Conservation (phyloP, 92 coral and sea anemone species). For the Zoanthus sansibaricus region DNA sequence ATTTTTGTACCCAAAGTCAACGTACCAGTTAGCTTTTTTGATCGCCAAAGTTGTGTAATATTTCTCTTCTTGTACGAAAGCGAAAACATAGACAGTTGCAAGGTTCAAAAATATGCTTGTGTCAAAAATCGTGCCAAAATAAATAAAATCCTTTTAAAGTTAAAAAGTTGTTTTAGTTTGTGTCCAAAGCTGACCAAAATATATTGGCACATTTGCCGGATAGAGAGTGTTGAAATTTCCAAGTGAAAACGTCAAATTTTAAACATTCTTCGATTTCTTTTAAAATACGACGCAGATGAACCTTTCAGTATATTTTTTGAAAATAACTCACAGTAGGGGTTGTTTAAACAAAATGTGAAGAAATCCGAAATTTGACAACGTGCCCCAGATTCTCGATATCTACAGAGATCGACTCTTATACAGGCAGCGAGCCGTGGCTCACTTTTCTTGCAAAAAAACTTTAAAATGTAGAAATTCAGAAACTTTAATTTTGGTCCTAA, state of each 20-base stretch:
- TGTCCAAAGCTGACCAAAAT: background rate
- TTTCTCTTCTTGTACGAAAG: constrained; percentile 10
- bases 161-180: constrained; percentile 29
- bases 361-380: constrained; percentile 10
- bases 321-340: constrained; percentile 13
- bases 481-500: no score
- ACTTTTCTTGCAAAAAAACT: no score
- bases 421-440: no score
- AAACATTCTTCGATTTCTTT: constrained; percentile 11
- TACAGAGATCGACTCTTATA: background rate
- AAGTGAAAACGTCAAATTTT: constrained; percentile 13
- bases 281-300: constrained; percentile 12
- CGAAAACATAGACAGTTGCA: constrained; percentile 4
- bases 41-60: background rate
- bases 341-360: background rate
- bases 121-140: background rate
- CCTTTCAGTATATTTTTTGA: constrained; percentile 19
- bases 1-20: constrained; percentile 27
- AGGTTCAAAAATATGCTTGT: constrained; percentile 21
- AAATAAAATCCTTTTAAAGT: constrained; percentile 12
- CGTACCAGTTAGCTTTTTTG: constrained; percentile 18
- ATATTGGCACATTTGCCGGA: constrained; percentile 18
- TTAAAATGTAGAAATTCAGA: no score
- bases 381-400: constrained; percentile 17
- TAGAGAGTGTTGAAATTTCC: background rate